Evolutionary conservation across 2,113 vertebrate species (phyloP), one percentile per base, ranked within the genome.

Genomic region (Trinectes maculatus): DNA sequence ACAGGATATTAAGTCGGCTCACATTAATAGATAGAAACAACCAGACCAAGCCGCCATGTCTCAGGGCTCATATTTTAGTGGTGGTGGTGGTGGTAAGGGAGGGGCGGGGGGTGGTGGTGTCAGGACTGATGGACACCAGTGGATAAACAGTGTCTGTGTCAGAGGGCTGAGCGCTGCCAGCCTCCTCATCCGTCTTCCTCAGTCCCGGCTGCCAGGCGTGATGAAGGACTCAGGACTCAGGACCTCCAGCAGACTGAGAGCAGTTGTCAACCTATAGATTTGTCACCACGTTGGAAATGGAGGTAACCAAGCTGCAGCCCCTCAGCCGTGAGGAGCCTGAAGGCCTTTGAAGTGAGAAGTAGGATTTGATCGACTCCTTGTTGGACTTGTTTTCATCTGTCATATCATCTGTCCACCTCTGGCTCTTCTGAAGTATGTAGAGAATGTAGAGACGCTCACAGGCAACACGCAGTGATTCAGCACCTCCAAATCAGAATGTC

Each of bases 191-290:
- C 18, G 10, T 72, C 54, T 51, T 28, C 55, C 40, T 57, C 40
- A 8, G 53, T 39, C 39, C 6, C 58, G 44, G 6, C 52, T 69
- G 73, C 70, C 86, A 60, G 71, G 16, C 3, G 51, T 51, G 67
- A 68, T 89, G 79, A 82, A 81, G 39, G 71, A 87, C 71, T 57
- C 18, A 28, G 65, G 19, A 65, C 76, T 77, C 63, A 57, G 70
- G n/a, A n/a, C 71, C 74, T 72, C 54, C 62, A 69, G 67, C 67
- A 55, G 63, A 33, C 22, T 15, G 52, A 53, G 52, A 29, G 49
- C 29, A 19, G 25, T 59, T 2, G 51, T 21, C 54, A 52, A 69
- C 44, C 33, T 55, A 60, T 63, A 75, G 73, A 84, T 85, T 54
- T 67, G 73, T 85, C 71, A 43, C 48, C 49, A 10, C 62, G 60